A percentile compares a stretch with the other conserved stretches of the same genome.
Evolutionary conservation across 1,140 invertebrate genomes (phyloP).

Genomic region (Drosophila virilis): DNA sequence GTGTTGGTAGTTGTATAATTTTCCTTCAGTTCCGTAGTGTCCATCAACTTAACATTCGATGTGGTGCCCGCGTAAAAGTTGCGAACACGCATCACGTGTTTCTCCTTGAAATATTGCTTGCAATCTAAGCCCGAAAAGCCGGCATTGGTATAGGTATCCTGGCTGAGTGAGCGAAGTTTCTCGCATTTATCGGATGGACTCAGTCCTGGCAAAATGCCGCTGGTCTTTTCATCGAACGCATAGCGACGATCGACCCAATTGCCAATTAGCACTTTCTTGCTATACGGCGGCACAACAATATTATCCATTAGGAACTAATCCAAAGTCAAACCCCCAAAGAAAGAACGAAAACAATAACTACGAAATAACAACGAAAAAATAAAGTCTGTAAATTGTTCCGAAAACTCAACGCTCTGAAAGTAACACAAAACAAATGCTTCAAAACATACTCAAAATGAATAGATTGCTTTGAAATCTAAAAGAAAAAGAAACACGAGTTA

Average conservation of each 20-base stretch:
- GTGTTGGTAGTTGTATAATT: conserved; percentile 64
- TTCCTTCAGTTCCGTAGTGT: conserved; percentile 12
- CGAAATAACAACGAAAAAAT: neutral
- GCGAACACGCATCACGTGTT: conserved; percentile 23
- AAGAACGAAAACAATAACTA: neutral
- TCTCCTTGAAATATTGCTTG: conserved; percentile 8
- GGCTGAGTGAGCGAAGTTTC: conserved; percentile 42
- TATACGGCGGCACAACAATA: conserved; percentile 31
- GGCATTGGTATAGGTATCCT: conserved; percentile 39
- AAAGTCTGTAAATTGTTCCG: neutral
- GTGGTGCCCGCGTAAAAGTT: conserved; percentile 32
- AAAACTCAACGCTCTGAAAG: neutral
- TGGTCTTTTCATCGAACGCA: conserved; percentile 34
- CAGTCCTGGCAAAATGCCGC: conserved; percentile 59
- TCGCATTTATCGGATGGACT: conserved; percentile 36
- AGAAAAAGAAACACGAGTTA: too few relatives aligned
- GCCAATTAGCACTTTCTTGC: conserved; percentile 54
- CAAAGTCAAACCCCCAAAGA: neutral
- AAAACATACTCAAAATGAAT: conserved; percentile 2
- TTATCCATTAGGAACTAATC: conserved; percentile 17
- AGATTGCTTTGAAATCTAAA: neutral
- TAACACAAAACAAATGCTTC: conserved; percentile 3
- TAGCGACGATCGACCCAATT: conserved; percentile 67
- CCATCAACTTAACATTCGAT: conserved; percentile 35
- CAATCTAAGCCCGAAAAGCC: neutral